phyloP scores from a whole-genome alignment of 2,113 vertebrate genomes.

The Coptodon rendalli region DNA sequence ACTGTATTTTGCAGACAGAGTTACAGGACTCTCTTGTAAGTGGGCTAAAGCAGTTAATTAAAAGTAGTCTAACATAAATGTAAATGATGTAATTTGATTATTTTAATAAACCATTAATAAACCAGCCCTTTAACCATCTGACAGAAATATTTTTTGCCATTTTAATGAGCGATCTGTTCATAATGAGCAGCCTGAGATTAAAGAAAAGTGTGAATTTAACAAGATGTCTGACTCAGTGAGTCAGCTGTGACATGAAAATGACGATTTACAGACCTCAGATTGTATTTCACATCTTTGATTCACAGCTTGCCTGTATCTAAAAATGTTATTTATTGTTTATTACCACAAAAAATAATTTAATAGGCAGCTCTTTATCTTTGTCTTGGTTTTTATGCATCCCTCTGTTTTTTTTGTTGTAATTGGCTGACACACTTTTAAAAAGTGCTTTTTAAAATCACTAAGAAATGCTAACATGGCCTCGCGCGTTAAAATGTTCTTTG shows the following conservation, averaged over 20 bases:
- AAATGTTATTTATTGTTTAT: not conserved
- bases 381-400: not conserved
- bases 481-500: not conserved
- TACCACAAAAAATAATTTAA: not conserved
- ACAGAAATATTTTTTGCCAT: not conserved
- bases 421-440: not conserved
- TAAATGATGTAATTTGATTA: too few relatives aligned
- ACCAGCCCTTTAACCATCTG: accelerated
- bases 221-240: not conserved
- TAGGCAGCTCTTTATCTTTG: accelerated
- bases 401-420: not conserved
- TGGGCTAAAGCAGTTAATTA: too few relatives aligned
- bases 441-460: not conserved
- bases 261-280: accelerated
- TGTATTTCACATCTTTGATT: not conserved
- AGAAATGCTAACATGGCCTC: not conserved
- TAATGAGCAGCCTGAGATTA: not conserved
- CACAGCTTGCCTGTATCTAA: not conserved
- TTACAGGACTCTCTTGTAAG: too few relatives aligned
- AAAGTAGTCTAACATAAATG: too few relatives aligned
- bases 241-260: not conserved
- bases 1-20: too few relatives aligned
- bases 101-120: too few relatives aligned
- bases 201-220: not conserved
- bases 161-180: not conserved